Evolutionary conservation across 2,888 invertebrate genomes (phyloP).

Genomic region (Hymenopus coronatus): DNA sequence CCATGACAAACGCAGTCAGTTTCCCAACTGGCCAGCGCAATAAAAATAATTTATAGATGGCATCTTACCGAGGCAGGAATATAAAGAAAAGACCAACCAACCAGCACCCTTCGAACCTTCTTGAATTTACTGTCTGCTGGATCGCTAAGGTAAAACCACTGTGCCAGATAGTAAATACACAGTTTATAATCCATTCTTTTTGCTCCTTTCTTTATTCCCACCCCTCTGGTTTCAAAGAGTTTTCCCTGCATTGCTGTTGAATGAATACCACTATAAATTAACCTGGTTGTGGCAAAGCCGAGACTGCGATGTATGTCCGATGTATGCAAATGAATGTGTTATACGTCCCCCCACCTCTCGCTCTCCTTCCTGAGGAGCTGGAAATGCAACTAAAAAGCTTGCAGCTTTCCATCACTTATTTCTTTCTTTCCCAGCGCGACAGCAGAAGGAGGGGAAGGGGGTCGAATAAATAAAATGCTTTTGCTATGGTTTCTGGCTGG

Average conservation of each 20-base stretch:
- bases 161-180: not conserved
- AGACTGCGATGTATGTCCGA: slow-evolving; percentile 6
- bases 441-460: not conserved
- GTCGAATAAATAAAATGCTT: slow-evolving; percentile 9
- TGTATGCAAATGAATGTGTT: slow-evolving; percentile 17
- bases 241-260: slow-evolving; percentile 1
- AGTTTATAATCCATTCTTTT: slow-evolving; percentile 12
- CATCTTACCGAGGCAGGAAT: not conserved
- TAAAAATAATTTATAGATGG: not conserved
- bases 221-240: slow-evolving; percentile 1
- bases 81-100: not conserved
- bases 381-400: slow-evolving; percentile 20
- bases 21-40: not conserved
- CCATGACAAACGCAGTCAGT: not conserved
- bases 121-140: not conserved
- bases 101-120: not conserved
- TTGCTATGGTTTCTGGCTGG: slow-evolving; percentile 6
- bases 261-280: slow-evolving; percentile 16
- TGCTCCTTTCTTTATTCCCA: not conserved
- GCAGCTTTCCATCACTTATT: slow-evolving; percentile 25
- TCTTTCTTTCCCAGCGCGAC: slow-evolving; percentile 2
- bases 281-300: slow-evolving; percentile 16
- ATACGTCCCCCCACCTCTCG: not conserved
- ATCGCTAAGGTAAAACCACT: not conserved
- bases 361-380: not conserved